Percentiles rank a stretch among this genome's conserved stretches.
These are phyloP conservation scores for Heteromurus nitidus DNA, from an alignment of 2,888 invertebrate genomes.

Conservation along the genomic window DNA sequence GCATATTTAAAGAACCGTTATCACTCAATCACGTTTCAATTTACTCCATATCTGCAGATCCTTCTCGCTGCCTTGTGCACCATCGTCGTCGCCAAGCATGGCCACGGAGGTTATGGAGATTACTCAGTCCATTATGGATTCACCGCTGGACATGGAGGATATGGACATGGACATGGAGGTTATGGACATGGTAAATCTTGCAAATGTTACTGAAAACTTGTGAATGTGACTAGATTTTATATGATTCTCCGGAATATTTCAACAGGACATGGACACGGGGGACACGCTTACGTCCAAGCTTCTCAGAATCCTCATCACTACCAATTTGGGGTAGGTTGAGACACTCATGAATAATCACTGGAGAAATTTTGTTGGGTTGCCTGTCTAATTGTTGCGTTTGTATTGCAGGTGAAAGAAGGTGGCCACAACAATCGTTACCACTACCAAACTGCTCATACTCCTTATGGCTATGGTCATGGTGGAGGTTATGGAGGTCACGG, in stretches of 20 bases:
- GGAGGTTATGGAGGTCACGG: background rate
- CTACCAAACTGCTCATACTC: constrained; percentile 37
- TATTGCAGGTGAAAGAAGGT: constrained; percentile 32
- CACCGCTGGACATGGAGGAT: constrained; percentile 21
- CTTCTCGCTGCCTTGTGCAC: constrained; percentile 35
- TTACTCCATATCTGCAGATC: background rate
- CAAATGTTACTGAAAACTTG: no score
- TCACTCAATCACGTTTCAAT: background rate
- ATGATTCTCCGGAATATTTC: no score
- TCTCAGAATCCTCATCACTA: constrained; percentile 37
- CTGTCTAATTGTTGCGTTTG: no score
- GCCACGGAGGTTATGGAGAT: constrained; percentile 25
- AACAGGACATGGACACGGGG: no score
- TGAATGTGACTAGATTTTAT: no score
- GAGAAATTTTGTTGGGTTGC: background rate
- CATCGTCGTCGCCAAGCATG: constrained; percentile 32
- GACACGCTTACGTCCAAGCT: constrained; percentile 19
- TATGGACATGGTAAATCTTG: no score
- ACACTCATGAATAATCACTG: background rate
- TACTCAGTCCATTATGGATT: constrained; percentile 33
- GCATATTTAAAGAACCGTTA: background rate
- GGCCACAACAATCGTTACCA: constrained; percentile 31
- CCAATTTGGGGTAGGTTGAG: constrained; percentile 31
- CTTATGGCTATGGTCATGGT: constrained; percentile 20
- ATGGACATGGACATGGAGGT: constrained; percentile 26